A percentile compares a stretch with the other conserved stretches of the same genome.
Conservation (phyloP, 2,797 vertebrate genomes). For the Eulemur mongoz region DNA sequence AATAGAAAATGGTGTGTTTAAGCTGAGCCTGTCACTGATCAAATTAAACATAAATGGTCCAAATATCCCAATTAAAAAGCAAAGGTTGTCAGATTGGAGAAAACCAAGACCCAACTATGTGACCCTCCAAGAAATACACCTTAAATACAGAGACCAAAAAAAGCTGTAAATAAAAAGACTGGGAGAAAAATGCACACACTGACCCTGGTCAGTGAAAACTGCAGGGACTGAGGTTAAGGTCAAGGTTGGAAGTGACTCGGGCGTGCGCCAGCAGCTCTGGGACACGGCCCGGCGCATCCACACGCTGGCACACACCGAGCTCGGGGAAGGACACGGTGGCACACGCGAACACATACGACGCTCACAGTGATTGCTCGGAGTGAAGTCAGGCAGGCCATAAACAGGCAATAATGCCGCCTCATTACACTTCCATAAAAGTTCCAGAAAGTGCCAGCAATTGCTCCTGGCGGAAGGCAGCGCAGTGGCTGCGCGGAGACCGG, state of each 20-base stretch:
- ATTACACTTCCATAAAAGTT: not conserved
- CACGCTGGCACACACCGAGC: not conserved
- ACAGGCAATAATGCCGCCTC: too few species aligned
- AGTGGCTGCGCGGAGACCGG: not conserved
- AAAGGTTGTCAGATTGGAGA: not conserved
- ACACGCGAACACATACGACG: too few species aligned
- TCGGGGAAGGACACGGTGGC: too few species aligned
- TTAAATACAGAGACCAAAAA: not conserved
- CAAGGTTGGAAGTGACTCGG: not conserved
- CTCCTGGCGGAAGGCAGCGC: not conserved
- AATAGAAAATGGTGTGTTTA: not conserved
- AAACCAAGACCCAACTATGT: not conserved
- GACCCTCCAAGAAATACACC: not conserved
- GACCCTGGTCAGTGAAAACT: not conserved
- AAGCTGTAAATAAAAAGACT: not conserved
- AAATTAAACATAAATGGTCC: not conserved
- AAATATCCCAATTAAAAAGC: not conserved
- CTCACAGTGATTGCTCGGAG: not conserved
- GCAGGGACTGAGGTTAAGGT: too few species aligned
- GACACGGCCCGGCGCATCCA: not conserved
- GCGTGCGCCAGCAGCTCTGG: accelerated
- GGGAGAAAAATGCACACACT: not conserved
- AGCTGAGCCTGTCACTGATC: not conserved
- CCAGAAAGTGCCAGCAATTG: not conserved
- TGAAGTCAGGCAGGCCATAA: not conserved